These are phyloP conservation scores for Sebastes dallii DNA, from an alignment of 2,797 vertebrate species.

Conservation along the genomic window DNA sequence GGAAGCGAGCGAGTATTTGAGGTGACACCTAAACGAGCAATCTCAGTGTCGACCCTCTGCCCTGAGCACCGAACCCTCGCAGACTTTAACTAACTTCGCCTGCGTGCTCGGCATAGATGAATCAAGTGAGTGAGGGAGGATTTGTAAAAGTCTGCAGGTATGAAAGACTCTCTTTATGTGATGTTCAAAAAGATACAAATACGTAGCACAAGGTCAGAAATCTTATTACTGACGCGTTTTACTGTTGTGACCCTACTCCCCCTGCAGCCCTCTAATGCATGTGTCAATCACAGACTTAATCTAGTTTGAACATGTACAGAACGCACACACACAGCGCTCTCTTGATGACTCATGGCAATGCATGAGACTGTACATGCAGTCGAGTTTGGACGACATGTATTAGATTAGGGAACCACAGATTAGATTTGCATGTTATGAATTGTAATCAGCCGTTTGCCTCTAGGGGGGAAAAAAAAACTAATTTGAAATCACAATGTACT, in stretches of 20 bases:
- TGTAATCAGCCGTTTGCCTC: not conserved
- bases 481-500: not conserved
- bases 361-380: not conserved
- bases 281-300: not conserved
- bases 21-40: slow-evolving; percentile 50
- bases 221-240: not conserved
- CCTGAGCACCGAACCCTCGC: not conserved
- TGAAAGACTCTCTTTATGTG: not conserved
- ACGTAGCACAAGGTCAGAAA: not conserved
- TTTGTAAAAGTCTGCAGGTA: not conserved
- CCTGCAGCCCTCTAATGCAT: not conserved
- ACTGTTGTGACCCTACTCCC: not conserved
- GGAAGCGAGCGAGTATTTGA: slow-evolving; percentile 63
- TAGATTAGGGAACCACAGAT: not conserved
- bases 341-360: slow-evolving; percentile 1
- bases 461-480: not conserved
- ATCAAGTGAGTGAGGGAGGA: not conserved
- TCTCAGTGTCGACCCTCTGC: not conserved
- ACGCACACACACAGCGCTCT: not conserved
- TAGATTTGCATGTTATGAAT: not conserved
- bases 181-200: not conserved
- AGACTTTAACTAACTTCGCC: not conserved
- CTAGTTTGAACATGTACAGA: not conserved
- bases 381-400: not conserved
- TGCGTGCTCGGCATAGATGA: not conserved